Evolutionary conservation across 1,140 invertebrate species (phyloP).

Genomic region (Ceratosolen solmsi): DNA sequence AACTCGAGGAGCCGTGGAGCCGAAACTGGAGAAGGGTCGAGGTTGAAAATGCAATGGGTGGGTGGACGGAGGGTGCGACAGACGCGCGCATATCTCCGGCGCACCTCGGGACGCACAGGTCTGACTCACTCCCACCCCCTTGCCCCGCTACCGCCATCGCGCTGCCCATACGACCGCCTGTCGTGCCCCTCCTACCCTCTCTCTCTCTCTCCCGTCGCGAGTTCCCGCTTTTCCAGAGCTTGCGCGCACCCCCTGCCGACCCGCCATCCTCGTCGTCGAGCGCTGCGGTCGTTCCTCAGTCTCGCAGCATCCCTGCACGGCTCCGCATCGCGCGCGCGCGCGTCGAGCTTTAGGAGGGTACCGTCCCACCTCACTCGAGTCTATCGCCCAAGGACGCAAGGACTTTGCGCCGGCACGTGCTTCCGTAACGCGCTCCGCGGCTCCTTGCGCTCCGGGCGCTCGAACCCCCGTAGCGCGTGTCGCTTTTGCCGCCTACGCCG

Average conservation of each 20-base stretch:
- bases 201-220: constrained; percentile 11
- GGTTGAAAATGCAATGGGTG: not conserved
- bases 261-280: constrained; percentile 13
- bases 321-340: constrained; percentile 59
- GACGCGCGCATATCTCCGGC: constrained; percentile 9
- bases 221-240: constrained; percentile 52
- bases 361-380: not conserved
- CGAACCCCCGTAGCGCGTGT: too few relatives aligned
- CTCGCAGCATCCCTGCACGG: constrained; percentile 71
- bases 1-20: not conserved
- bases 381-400: not conserved
- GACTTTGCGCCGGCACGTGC: not conserved
- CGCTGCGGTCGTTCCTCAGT: constrained; percentile 68
- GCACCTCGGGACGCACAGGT: too few relatives aligned
- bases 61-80: not conserved
- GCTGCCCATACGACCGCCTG: too few relatives aligned
- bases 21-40: not conserved
- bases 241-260: constrained; percentile 65
- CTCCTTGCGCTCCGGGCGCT: too few relatives aligned
- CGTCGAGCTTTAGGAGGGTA: constrained; percentile 9
- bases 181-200: not conserved
- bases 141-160: too few relatives aligned
- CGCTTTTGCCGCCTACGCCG: too few relatives aligned
- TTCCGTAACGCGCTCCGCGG: too few relatives aligned
- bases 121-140: too few relatives aligned